Evolutionary conservation across 2,113 vertebrate species (phyloP), one percentile per base, ranked within the genome.

Genomic region (Colaptes auratus): DNA sequence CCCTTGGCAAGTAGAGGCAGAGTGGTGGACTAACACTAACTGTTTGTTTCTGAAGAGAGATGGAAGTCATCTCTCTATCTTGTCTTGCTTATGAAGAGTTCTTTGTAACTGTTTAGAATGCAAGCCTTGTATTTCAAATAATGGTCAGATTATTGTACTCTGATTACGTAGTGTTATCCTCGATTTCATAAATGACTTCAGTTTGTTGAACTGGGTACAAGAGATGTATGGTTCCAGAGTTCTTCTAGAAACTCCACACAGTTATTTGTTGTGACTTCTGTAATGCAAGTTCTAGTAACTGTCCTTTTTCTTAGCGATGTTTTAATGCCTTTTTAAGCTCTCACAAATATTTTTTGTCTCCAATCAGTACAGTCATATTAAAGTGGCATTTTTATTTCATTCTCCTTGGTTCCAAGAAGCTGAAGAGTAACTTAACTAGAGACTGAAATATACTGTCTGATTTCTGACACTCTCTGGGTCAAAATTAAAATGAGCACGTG

Each of bases 121-220:
- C 44, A 79, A 82, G 20, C 10, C 19, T 75, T 79, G 9, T 52
- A 61, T 93, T 89, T 73, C 28, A 19, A 73, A 69, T 65, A 31
- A 73, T 39, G 23, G 35, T 92, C 17, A 0, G 98, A 99, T 2
- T 98, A 98, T 96, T 98, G 0, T 98, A 98, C 79, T 98, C 98
- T 98, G 97, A 61, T 10, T 71, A 30, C 96, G 92, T 4, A 56
- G 98, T 93, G 97, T 99, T 72, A 98, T 98, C 75, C 97, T 99
- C 77, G 95, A 98, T 90, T 96, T 98, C 10, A 15, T 84, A 74
- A 78, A 13, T 71, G 77, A 46, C 33, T 60, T 80, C 2, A 6
- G 25, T 75, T 52, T 81, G 19, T 81, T 28, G 31, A 1, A 8
- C 21, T 59, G 19, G 4, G 2, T 88, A 64, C 56, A 93, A 67